Evolutionary conservation across 2,888 invertebrate genomes (phyloP), one percentile per base, ranked within the genome.

Genomic region (Eretmocerus hayati): DNA sequence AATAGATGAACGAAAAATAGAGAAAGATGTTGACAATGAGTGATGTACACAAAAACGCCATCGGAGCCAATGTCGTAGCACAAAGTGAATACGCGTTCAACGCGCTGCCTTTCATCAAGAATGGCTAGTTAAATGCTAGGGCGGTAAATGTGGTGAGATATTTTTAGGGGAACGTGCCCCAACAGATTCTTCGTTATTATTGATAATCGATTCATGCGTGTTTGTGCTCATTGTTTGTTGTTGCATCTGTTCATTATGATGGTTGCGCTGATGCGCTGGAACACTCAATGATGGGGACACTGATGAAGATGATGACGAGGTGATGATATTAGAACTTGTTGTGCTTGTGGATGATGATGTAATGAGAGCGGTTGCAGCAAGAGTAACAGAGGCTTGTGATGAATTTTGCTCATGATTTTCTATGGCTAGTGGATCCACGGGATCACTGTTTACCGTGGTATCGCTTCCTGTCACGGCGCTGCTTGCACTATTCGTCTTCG

Each of bases 101-200:
- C 57, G 50, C 58, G 59, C 54, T 53, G 54, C 54, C 52, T 53
- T 51, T 50, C 54, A 40, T 26, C 48, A 32, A 48, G 55, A 35
- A 43, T 56, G 55, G 51, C 50, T 50, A 41, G 48, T 31, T 31
- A 16, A 47, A 48, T 59, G 71, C 68, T 71, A 71, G 66, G 69
- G 69, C 37, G 70, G 70, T 46, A 71, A 58, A 54, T 66, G 66
- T 31, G 70, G 64, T 49, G 68, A 51, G 57, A 68, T 62, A 42
- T 66, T 68, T 48, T 71, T 69, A 13, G 69, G 65, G 32, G 69
- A 65, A 16, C 64, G 51, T 57, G 62, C 39, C n/a, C 45, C 49
- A 13, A 37, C 11, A 13, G 35, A 20, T 20, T 35, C 44, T 5
- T 48, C 48, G 6, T 22, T 41, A 23, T 23, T 49, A 9, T 55